Evolutionary conservation across 2,797 vertebrate genomes (phyloP).

Genomic region (Etheostoma perlongum): DNA sequence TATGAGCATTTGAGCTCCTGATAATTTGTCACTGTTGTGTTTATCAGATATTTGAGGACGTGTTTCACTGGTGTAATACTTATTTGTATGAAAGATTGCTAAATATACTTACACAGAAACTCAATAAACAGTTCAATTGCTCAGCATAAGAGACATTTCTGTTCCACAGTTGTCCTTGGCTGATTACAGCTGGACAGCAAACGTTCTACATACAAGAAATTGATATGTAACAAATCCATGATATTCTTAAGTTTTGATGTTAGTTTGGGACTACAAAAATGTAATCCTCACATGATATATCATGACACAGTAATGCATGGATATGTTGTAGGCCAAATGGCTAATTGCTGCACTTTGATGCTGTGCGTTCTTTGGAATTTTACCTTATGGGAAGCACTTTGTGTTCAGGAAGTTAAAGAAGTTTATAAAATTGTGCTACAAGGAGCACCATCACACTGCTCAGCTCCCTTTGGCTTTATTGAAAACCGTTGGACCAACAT

Average conservation of each 20-base stretch:
- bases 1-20: not conserved
- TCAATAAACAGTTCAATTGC: not conserved
- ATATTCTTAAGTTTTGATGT: slow-evolving; percentile 4
- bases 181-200: slow-evolving; percentile 8
- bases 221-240: slow-evolving; percentile 12
- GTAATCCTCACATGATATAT: not conserved
- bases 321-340: not conserved
- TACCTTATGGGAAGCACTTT: not conserved
- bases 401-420: not conserved
- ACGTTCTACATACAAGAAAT: slow-evolving; percentile 10
- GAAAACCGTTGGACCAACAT: no score
- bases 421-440: not conserved
- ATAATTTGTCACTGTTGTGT: not conserved
- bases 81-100: not conserved
- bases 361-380: not conserved
- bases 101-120: not conserved
- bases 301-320: not conserved
- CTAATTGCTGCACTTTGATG: not conserved
- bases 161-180: not conserved
- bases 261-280: slow-evolving; percentile 7
- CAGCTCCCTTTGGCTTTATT: no score
- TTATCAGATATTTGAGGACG: not conserved
- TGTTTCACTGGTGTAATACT: not conserved
- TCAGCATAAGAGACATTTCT: not conserved
- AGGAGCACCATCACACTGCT: not conserved